Percentiles rank a stretch among this genome's conserved stretches.
Conservation (phyloP, 1,140 invertebrate species). For the Xylocopa sonorina region DNA sequence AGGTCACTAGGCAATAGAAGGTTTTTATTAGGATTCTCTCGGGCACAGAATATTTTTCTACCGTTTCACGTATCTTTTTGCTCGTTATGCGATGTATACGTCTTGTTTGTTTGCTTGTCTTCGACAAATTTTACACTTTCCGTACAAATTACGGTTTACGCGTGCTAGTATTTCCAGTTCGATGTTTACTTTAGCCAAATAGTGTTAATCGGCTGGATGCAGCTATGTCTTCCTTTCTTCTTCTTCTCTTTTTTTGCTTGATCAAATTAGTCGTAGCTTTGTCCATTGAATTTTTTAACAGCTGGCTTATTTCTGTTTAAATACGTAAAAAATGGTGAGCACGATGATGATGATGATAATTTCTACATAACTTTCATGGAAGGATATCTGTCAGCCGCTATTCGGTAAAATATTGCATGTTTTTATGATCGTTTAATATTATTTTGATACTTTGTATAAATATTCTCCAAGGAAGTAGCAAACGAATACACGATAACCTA, state of each 20-base stretch:
- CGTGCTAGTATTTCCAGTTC: too few species aligned
- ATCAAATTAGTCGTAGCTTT: background rate
- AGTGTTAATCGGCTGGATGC: background rate
- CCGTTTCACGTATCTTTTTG: background rate
- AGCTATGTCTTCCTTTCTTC: background rate
- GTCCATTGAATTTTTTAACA: too few species aligned
- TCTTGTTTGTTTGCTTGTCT: background rate
- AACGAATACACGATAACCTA: too few species aligned
- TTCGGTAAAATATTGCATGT: too few species aligned
- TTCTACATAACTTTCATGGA: background rate
- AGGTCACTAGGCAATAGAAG: background rate
- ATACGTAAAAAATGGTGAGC: too few species aligned
- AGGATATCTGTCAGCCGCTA: too few species aligned
- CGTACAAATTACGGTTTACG: background rate
- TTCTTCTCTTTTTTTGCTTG: too few species aligned
- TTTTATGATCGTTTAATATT: too few species aligned
- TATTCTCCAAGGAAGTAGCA: too few species aligned
- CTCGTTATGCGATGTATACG: background rate
- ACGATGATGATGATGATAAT: background rate
- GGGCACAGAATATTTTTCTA: background rate
- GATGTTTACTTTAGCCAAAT: conserved; percentile 3
- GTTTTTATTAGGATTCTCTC: background rate
- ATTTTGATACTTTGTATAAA: too few species aligned
- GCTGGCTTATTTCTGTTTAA: too few species aligned
- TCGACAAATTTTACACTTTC: background rate